A percentile compares a stretch with the other conserved stretches of the same genome.
Conservation (phyloP, 2,797 vertebrate species). For the Pseudomugil tenellus region DNA sequence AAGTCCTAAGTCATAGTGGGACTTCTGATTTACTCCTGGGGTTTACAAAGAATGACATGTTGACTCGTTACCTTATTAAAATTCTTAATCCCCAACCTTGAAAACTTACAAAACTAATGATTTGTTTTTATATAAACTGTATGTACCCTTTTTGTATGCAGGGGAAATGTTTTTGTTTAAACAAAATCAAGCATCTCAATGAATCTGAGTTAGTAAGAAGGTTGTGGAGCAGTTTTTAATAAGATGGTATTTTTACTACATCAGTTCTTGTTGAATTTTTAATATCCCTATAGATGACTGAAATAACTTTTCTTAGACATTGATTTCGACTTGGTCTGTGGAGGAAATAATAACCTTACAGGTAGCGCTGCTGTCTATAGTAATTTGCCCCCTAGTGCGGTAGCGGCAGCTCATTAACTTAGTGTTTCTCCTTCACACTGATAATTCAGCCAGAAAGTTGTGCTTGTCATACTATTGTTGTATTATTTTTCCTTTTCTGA, state of each 20-base stretch:
- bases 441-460: slow-evolving; percentile 44
- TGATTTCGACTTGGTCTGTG: slow-evolving; percentile 39
- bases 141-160: slow-evolving; percentile 3
- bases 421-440: slow-evolving; percentile 37
- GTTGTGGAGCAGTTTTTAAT: slow-evolving; percentile 20
- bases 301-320: slow-evolving; percentile 48
- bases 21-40: not conserved
- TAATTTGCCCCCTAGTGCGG: slow-evolving; percentile 35
- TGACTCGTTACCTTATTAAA: not conserved
- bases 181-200: slow-evolving; percentile 26
- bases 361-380: slow-evolving; percentile 35
- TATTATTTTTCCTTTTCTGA: not conserved
- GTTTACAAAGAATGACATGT: not conserved
- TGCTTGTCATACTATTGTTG: slow-evolving; percentile 6
- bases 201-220: slow-evolving; percentile 1
- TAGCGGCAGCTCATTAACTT: slow-evolving; percentile 56
- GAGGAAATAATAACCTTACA: slow-evolving; percentile 56
- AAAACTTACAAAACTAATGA: not conserved
- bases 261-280: slow-evolving; percentile 23
- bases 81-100: not conserved
- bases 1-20: slow-evolving; percentile 13
- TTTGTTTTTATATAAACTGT: not conserved
- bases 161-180: slow-evolving; percentile 42
- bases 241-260: slow-evolving; percentile 18
- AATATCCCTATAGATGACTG: slow-evolving; percentile 46